phyloP scores from a whole-genome alignment of 2,888 invertebrate genomes.

The Pseudococcus longispinus region DNA sequence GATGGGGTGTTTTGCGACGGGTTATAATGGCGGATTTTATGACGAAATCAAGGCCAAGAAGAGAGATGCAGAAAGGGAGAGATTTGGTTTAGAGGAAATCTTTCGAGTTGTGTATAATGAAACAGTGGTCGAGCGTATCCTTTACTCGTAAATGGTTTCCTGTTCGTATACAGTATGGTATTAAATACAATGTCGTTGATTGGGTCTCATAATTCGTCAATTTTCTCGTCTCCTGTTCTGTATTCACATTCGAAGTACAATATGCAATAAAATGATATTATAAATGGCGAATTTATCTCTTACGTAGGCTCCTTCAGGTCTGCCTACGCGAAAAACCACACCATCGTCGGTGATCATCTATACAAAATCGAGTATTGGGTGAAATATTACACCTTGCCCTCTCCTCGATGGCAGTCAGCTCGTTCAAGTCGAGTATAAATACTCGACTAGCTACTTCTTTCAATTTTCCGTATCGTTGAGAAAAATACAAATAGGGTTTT shows the following conservation, averaged over 20 bases:
- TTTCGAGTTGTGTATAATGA: neutral
- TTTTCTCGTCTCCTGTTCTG: neutral
- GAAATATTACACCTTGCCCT: neutral
- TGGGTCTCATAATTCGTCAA: neutral
- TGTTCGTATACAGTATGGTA: neutral
- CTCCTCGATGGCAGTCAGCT: neutral
- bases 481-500: neutral
- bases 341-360: neutral
- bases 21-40: neutral
- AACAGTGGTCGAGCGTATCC: neutral
- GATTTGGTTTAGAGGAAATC: neutral
- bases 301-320: constrained; percentile 3
- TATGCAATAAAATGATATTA: neutral
- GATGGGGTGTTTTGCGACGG: neutral
- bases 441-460: too few species aligned
- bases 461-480: neutral
- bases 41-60: neutral
- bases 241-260: neutral
- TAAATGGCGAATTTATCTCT: constrained; percentile 6
- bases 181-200: neutral
- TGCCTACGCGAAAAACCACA: neutral
- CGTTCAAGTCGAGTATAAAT: neutral
- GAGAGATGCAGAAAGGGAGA: neutral
- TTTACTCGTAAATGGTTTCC: neutral
- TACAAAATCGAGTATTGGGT: neutral